These are phyloP conservation scores for Asobara japonica DNA, from an alignment of 1,140 invertebrate genomes.

Conservation along the genomic window DNA sequence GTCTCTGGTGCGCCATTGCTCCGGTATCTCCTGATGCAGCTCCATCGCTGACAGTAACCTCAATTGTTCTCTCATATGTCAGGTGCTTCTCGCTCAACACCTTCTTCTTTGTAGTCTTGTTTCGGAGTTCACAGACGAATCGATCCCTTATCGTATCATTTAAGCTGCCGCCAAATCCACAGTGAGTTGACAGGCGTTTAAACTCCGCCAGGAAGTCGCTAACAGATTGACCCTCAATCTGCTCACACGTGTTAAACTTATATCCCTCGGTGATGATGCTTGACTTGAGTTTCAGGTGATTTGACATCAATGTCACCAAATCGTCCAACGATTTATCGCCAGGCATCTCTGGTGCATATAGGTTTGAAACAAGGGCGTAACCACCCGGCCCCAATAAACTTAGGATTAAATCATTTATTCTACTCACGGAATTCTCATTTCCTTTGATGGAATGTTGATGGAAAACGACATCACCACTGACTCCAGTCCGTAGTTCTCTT, in stretches of 20 bases:
- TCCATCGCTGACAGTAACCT: slow-evolving; percentile 41
- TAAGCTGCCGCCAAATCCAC: slow-evolving; percentile 45
- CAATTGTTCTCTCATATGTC: slow-evolving; percentile 41
- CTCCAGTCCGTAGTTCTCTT: neutral
- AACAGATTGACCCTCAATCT: slow-evolving; percentile 23
- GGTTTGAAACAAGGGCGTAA: neutral
- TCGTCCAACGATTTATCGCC: neutral
- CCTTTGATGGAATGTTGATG: neutral
- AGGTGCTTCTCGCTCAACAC: slow-evolving; percentile 41
- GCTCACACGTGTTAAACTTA: slow-evolving; percentile 26
- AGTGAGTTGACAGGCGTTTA: slow-evolving; percentile 42
- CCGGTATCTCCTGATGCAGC: slow-evolving; percentile 28
- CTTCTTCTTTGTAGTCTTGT: slow-evolving; percentile 37
- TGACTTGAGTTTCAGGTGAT: slow-evolving; percentile 21
- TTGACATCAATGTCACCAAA: neutral
- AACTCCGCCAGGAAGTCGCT: slow-evolving; percentile 34
- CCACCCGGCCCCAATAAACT: neutral
- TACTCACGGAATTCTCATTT: neutral
- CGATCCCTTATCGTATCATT: slow-evolving; percentile 46
- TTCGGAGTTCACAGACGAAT: slow-evolving; percentile 49
- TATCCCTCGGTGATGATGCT: slow-evolving; percentile 28
- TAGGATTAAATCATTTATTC: neutral
- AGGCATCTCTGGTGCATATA: slow-evolving; percentile 4
- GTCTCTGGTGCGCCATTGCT: slow-evolving; percentile 19
- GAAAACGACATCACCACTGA: neutral